Evolutionary conservation across 2,888 invertebrate species (phyloP).

Genomic region (Morpho achilles): DNA sequence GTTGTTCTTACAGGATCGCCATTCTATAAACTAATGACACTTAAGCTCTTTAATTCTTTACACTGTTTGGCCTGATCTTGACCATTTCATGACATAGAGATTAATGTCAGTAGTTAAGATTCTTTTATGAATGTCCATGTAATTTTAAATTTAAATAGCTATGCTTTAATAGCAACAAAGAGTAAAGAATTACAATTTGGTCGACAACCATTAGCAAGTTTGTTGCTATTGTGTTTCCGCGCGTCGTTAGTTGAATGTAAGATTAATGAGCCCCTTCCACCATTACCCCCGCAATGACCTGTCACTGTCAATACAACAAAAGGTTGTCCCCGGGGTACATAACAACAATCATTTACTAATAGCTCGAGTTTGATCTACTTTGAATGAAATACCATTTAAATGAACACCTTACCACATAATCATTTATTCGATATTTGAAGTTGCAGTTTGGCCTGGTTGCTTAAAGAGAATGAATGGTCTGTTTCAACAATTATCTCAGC

Average conservation of each 20-base stretch:
- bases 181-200: conserved; percentile 64
- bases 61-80: no score
- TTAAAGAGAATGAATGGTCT: neutral
- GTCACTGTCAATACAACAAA: conserved; percentile 53
- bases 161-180: conserved; percentile 21
- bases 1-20: no score
- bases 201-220: conserved; percentile 60
- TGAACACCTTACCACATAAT: neutral
- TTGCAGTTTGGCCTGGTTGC: neutral
- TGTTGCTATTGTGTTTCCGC: conserved; percentile 47
- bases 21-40: no score
- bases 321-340: conserved; percentile 37
- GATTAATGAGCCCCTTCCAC: conserved; percentile 61
- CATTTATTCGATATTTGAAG: no score
- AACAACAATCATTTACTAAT: conserved; percentile 44
- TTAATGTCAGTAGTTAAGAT: no score
- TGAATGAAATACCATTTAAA: conserved; percentile 16
- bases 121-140: no score
- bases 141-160: no score
- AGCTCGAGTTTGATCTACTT: conserved; percentile 26
- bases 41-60: no score
- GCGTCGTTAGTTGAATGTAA: conserved; percentile 60
- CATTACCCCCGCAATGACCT: conserved; percentile 53
- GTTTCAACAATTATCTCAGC: no score
- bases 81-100: no score